A percentile compares a stretch with the other conserved stretches of the same genome.
These are phyloP conservation scores for Ardeotis arabs DNA, from an alignment of 2,113 vertebrate species.

Conservation along the genomic window DNA sequence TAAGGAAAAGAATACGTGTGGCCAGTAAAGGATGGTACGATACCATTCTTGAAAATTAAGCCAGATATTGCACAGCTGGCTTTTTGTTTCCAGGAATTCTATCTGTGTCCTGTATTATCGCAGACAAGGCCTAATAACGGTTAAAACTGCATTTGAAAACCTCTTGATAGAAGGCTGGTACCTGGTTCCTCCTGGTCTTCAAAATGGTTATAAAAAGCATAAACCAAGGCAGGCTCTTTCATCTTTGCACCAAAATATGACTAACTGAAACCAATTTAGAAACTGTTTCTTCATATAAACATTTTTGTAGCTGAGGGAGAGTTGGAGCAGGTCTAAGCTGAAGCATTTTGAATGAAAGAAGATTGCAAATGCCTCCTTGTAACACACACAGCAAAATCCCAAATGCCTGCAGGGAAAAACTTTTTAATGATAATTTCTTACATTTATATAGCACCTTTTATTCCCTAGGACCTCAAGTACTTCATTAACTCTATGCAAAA, in stretches of 20 bases:
- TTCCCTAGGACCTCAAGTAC: constrained; percentile 56
- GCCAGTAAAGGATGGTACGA: not conserved
- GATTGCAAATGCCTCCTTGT: constrained; percentile 36
- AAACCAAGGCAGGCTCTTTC: constrained; percentile 17
- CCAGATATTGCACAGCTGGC: not conserved
- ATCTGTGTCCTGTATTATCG: not conserved
- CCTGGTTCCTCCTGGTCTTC: not conserved
- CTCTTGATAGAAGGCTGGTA: not conserved
- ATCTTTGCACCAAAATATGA: constrained; percentile 25
- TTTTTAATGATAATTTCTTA: constrained; percentile 68
- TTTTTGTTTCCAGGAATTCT: not conserved
- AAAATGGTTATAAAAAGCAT: not conserved
- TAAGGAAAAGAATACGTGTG: not conserved
- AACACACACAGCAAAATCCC: constrained; percentile 44
- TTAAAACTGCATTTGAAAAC: not conserved
- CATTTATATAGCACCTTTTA: constrained; percentile 63
- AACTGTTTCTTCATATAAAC: constrained; percentile 46
- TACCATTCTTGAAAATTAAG: not conserved
- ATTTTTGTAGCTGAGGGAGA: constrained; percentile 30
- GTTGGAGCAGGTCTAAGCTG: constrained; percentile 19
- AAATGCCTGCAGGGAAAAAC: constrained; percentile 54
- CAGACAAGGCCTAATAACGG: not conserved
- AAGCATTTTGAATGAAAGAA: constrained; percentile 47
- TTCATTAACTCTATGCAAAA: constrained; percentile 56
- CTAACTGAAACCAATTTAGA: constrained; percentile 50